These are phyloP conservation scores for Clytia hemisphaerica DNA, from an alignment of 30 jellyfish, hydroid and myxozoan genomes.

Conservation along the genomic window DNA sequence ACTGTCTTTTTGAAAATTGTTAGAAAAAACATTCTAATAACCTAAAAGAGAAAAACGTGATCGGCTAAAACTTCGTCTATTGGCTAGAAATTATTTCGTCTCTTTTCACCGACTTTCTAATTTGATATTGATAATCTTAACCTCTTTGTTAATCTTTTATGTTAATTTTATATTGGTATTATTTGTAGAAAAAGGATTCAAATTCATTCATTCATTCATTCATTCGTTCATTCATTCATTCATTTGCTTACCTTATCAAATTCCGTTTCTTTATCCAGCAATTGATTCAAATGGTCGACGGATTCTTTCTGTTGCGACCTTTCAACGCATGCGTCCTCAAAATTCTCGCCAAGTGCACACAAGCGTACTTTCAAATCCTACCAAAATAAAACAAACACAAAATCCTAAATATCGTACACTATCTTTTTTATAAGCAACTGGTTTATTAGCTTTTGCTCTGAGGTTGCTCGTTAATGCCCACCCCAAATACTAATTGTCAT, in stretches of 20 bases:
- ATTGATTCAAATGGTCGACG: constrained; percentile 44
- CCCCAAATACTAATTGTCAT: too few species aligned
- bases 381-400: neutral
- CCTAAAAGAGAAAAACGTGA: neutral
- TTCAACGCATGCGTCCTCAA: constrained; percentile 80
- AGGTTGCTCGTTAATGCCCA: too few species aligned
- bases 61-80: neutral
- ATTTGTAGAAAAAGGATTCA: neutral
- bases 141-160: too few species aligned
- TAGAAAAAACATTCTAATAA: too few species aligned
- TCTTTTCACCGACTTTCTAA: too few species aligned
- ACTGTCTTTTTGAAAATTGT: too few species aligned
- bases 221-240: neutral
- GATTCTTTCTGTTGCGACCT: constrained; percentile 48
- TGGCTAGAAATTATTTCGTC: too few species aligned
- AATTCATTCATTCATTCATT: neutral
- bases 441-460: too few species aligned
- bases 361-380: constrained; percentile 47
- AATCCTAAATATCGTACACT: neutral
- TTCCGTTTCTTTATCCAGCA: constrained; percentile 46
- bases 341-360: constrained; percentile 49
- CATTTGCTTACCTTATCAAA: constrained; percentile 43
- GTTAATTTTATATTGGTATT: too few species aligned
- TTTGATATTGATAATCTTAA: too few species aligned
- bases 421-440: too few species aligned